These are phyloP conservation scores for Formica selysi DNA, from an alignment of 1,140 invertebrate genomes.

Conservation along the genomic window DNA sequence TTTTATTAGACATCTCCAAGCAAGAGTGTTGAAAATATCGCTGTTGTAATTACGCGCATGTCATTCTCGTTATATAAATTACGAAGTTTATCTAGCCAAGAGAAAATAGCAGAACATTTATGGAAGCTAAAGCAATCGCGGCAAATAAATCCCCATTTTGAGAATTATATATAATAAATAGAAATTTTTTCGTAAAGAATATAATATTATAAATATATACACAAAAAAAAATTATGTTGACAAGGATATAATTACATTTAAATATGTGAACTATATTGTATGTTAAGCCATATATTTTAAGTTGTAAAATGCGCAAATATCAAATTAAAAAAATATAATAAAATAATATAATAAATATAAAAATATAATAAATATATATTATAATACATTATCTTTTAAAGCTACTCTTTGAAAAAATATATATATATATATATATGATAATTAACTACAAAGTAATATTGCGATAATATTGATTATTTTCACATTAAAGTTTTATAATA, in stretches of 20 bases:
- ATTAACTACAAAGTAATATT: not conserved
- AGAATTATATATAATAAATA: not conserved
- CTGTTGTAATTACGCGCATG: not conserved
- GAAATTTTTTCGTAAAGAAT: not conserved
- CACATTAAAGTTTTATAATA: not conserved
- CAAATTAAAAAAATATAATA: not conserved
- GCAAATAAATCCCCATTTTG: not conserved
- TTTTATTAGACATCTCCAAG: not conserved
- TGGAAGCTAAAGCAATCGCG: not conserved
- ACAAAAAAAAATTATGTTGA: not conserved
- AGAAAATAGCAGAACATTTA: not conserved
- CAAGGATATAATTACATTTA: not conserved
- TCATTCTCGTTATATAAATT: not conserved
- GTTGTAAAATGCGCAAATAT: not conserved
- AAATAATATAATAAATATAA: not conserved
- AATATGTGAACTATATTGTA: not conserved
- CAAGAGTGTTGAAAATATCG: slow-evolving; percentile 2
- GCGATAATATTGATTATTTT: not conserved
- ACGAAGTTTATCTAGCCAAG: not conserved
- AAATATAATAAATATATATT: not conserved
- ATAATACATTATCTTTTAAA: not conserved
- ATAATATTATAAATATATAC: too few species aligned
- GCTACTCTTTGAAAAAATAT: not conserved
- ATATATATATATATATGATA: too few species aligned
- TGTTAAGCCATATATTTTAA: not conserved